Conservation (phyloP, 2,113 vertebrate genomes). For the Corythornis cristatus region DNA sequence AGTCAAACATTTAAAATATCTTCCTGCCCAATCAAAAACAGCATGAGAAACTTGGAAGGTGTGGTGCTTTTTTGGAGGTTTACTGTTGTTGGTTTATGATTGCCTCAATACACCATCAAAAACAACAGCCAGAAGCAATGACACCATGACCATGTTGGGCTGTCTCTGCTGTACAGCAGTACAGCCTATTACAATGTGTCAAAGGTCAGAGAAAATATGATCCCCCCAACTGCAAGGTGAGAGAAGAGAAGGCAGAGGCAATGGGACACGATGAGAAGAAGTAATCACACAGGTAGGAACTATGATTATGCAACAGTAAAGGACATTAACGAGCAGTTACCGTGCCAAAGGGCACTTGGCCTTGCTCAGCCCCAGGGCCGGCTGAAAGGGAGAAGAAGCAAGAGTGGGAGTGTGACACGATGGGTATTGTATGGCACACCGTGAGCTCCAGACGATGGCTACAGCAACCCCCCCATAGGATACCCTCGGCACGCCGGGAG, state of each 20-base stretch:
- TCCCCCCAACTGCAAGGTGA: too few relatives aligned
- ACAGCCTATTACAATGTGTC: fast-evolving
- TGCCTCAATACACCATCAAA: fast-evolving
- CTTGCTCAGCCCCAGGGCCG: not conserved
- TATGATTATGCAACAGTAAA: fast-evolving
- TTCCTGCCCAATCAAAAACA: not conserved
- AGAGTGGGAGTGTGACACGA: fast-evolving
- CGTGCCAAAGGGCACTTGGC: fast-evolving
- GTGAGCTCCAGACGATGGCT: fast-evolving
- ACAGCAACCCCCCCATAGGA: fast-evolving
- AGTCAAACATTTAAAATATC: not conserved
- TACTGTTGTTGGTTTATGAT: not conserved
- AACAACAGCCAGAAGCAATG: fast-evolving
- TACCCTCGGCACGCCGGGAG: too few relatives aligned
- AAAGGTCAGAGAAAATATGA: fast-evolving
- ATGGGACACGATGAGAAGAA: fast-evolving
- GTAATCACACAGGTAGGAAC: fast-evolving
- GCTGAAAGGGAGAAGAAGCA: too few relatives aligned
- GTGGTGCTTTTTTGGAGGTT: not conserved
- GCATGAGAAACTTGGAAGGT: fast-evolving
- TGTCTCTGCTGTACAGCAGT: fast-evolving
- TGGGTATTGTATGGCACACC: not conserved
- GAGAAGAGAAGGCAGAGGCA: too few relatives aligned
- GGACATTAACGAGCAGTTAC: fast-evolving
- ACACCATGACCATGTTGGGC: fast-evolving